Conservation (phyloP, 2,113 vertebrate species). For the Glaucomys volans region DNA sequence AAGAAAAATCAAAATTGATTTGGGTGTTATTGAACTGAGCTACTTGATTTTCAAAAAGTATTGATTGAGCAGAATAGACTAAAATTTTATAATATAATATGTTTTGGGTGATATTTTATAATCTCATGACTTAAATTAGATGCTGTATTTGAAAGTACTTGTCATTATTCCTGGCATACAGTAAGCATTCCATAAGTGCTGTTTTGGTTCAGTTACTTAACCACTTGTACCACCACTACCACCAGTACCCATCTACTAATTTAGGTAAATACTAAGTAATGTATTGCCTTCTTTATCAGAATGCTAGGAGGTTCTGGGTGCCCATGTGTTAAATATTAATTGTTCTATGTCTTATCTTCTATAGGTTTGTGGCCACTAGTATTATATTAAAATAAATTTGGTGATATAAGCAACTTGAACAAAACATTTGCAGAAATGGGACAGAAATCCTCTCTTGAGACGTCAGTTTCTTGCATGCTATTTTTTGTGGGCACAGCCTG, state of each 20-base stretch:
- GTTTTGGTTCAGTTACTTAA: accelerated
- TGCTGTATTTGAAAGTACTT: background rate
- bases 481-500: background rate
- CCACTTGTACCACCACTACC: no score
- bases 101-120: conserved; percentile 31
- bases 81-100: background rate
- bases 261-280: background rate
- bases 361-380: background rate
- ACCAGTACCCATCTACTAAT: accelerated
- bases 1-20: conserved; percentile 75
- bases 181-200: background rate
- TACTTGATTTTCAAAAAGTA: conserved; percentile 37
- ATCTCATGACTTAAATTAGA: background rate
- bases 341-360: background rate
- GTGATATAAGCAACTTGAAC: background rate
- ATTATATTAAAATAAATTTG: background rate
- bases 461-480: no score
- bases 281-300: background rate
- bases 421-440: background rate
- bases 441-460: background rate
- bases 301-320: background rate
- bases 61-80: conserved; percentile 50
- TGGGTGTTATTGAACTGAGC: background rate
- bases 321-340: conserved; percentile 22
- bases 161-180: background rate